Conservation (phyloP, 2,797 vertebrate species). For the Parauchenoglanis ngamensis region DNA sequence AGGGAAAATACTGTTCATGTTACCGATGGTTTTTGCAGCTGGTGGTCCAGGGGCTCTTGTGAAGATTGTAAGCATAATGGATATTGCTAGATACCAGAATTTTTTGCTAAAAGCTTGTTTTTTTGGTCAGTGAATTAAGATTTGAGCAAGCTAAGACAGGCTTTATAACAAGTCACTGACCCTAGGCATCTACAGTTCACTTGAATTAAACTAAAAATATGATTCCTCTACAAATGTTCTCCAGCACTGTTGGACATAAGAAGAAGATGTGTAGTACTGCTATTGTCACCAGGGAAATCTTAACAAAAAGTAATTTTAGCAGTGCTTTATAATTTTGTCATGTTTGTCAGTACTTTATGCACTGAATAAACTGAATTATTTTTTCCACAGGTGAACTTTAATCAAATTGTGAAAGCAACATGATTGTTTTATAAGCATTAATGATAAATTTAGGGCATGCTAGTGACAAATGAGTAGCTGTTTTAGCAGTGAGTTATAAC, state of each 20-base stretch:
- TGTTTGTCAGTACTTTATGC: background rate
- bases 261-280: background rate
- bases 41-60: background rate
- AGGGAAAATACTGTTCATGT: background rate
- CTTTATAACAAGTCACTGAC: background rate
- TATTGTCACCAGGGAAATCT: background rate
- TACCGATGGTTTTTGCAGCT: background rate
- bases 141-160: background rate
- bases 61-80: background rate
- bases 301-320: background rate
- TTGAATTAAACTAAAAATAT: background rate
- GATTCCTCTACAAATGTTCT: background rate
- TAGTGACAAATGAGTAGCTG: conserved; percentile 11
- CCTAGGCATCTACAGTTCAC: background rate
- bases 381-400: background rate
- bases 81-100: background rate
- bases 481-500: background rate
- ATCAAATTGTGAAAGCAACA: background rate
- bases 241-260: background rate
- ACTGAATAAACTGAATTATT: background rate
- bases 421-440: conserved; percentile 11
- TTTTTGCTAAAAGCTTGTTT: background rate
- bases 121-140: background rate
- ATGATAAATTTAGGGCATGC: background rate
- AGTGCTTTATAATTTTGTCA: background rate